Base-by-base conservation (phyloP, 1,140 invertebrate species). In the Drosophila nigrodunni region DNA sequence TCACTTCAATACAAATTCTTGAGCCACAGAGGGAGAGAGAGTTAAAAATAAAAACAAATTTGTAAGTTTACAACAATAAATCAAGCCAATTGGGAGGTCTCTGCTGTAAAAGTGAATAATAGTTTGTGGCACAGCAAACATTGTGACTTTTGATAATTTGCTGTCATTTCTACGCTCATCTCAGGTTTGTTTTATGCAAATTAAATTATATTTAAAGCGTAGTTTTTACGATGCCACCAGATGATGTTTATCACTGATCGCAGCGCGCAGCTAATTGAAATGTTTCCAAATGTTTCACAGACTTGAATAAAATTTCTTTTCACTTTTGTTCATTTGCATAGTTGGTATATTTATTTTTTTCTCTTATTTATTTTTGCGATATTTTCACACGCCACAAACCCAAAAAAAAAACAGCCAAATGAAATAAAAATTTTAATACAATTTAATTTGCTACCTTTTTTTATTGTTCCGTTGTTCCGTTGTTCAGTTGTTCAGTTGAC, bases 391-490 rank as follows among this genome's bases (percentile, higher is more conserved):
- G 83, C 69, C 54, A 15, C 15, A 43, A 10, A n/a, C 34, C 34
- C 37, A 47, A 77, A 75, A 15, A 75, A 15, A 15, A 37, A 54
- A 39, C 8, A 68, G 21, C 30, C 21, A 64, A 71, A 54, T 44
- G 49, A 67, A 59, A 76, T 70, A 67, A 73, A 54, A 88, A 82
- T 71, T 64, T 82, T 82, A 88, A 88, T 88, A 88, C 74, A 88
- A 83, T 89, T 83, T 89, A 89, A 89, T 88, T 87, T 83, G 77
- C 80, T 69, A 76, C 74, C 49, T 68, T 80, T 80, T 83, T 77
- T 86, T 68, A 78, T 82, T 75, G 43, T 60, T 35, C 72, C 25
- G 57, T 67, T 72, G 15, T n/a, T n/a, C 18, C 1, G 18, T 82
- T 75, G 43, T 60, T 35, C 72, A 15, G 57, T 67, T 72, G 60